Percentiles rank a stretch among this genome's conserved stretches.
phyloP scores from a whole-genome alignment of 2,113 vertebrate genomes.

The Numenius arquata region DNA sequence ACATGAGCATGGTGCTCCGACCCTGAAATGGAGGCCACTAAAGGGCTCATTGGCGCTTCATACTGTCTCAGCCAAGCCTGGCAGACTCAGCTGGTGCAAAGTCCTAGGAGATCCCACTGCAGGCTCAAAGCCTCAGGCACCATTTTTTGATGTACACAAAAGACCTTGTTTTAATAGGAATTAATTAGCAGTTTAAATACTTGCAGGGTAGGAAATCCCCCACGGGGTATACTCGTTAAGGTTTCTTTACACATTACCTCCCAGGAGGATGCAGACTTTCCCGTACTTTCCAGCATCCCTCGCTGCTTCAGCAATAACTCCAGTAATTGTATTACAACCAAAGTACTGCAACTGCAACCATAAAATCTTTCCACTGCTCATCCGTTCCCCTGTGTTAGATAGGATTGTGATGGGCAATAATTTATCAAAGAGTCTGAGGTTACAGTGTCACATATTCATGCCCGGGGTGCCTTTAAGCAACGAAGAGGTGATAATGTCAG shows the following conservation, averaged over 20 bases:
- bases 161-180: constrained; percentile 61
- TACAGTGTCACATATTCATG: constrained; percentile 9
- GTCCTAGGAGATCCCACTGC: constrained; percentile 20
- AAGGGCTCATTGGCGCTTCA: neutral
- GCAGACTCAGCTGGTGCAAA: neutral
- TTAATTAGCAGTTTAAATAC: constrained; percentile 65
- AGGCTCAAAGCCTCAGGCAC: constrained; percentile 37
- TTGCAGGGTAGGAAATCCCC: constrained; percentile 54
- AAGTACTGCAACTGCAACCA: neutral
- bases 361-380: constrained; percentile 4
- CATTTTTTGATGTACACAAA: constrained; percentile 45
- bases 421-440: constrained; percentile 29
- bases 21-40: neutral
- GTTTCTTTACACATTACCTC: constrained; percentile 58
- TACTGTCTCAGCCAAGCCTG: neutral
- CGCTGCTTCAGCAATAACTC: constrained; percentile 7
- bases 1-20: neutral
- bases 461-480: neutral
- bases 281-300: constrained; percentile 23
- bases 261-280: constrained; percentile 49
- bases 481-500: constrained; percentile 45
- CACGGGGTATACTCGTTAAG: constrained; percentile 11
- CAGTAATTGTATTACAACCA: neutral
- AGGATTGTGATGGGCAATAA: constrained; percentile 31
- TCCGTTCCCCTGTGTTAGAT: neutral